Evolutionary conservation across 2,797 vertebrate genomes (phyloP).

Genomic region (Tolypeutes matacus): DNA sequence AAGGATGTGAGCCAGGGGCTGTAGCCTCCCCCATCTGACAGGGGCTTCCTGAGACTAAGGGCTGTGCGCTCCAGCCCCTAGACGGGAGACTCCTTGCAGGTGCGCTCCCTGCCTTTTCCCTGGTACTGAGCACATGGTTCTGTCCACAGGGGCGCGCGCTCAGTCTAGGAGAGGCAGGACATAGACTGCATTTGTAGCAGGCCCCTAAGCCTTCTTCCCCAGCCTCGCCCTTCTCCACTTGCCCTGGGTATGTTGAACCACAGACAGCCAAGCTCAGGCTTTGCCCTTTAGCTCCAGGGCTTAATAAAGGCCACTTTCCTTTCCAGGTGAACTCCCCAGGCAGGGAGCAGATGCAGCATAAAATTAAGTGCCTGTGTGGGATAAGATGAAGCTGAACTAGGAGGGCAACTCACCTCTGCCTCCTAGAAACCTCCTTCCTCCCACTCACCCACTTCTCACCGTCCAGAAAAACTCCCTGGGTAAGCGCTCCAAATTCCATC

Average conservation of each 20-base stretch:
- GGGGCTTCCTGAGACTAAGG: neutral
- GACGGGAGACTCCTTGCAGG: neutral
- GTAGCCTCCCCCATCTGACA: accelerated
- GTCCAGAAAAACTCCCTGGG: neutral
- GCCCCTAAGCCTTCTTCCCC: neutral
- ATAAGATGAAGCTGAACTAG: neutral
- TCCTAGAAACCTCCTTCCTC: conserved; percentile 72
- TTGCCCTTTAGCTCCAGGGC: neutral
- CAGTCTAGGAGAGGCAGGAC: neutral
- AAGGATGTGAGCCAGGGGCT: neutral
- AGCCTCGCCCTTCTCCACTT: neutral
- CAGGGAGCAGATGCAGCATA: conserved; percentile 26
- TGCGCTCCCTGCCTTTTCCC: neutral
- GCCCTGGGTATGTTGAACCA: neutral
- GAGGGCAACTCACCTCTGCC: conserved; percentile 48
- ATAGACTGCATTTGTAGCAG: neutral
- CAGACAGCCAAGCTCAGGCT: neutral
- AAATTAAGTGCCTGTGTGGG: conserved; percentile 73
- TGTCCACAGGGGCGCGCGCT: neutral
- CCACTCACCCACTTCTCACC: neutral
- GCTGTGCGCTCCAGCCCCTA: no score
- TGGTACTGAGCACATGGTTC: neutral
- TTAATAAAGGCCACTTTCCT: conserved; percentile 12
- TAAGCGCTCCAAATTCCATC: neutral
- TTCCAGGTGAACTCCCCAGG: conserved; percentile 10